A percentile compares a stretch with the other conserved stretches of the same genome.
phyloP scores from a whole-genome alignment of 2,113 vertebrate genomes.

The Xiphophorus couchianus region DNA sequence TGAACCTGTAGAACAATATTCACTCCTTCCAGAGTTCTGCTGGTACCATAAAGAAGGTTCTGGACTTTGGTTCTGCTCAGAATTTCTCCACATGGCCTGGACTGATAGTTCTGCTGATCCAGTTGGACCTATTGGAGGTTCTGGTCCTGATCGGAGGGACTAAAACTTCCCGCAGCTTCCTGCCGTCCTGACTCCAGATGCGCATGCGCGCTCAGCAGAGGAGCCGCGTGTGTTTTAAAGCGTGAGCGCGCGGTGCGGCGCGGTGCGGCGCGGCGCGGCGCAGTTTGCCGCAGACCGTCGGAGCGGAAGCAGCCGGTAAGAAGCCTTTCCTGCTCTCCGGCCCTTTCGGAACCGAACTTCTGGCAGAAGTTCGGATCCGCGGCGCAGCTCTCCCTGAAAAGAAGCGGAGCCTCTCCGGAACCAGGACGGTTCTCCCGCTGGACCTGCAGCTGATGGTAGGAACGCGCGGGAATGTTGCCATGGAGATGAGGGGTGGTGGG shows the following conservation, averaged over 20 bases:
- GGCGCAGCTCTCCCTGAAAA: too few species aligned
- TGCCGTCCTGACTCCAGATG: not conserved
- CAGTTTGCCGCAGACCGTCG: slow-evolving; percentile 25
- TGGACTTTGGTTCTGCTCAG: too few species aligned
- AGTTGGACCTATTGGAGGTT: too few species aligned
- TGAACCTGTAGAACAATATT: too few species aligned
- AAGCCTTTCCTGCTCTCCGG: not conserved
- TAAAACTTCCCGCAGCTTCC: not conserved
- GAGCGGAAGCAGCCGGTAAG: slow-evolving; percentile 42
- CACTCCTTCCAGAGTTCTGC: too few species aligned
- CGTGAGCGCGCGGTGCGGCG: not conserved
- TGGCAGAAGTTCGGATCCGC: too few species aligned
- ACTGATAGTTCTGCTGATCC: too few species aligned
- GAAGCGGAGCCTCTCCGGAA: not conserved
- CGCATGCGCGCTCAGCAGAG: not conserved
- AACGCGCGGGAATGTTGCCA: not conserved
- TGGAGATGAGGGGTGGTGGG: not conserved
- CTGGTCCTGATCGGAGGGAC: too few species aligned
- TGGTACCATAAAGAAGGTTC: too few species aligned
- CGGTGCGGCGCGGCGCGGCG: not conserved
- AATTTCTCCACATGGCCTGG: too few species aligned
- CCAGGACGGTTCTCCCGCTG: not conserved
- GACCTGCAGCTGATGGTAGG: slow-evolving; percentile 19
- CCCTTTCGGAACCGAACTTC: too few species aligned
- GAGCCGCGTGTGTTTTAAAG: not conserved